Evolutionary conservation across 2,888 invertebrate species (phyloP).

Genomic region (Cinara cedri): DNA sequence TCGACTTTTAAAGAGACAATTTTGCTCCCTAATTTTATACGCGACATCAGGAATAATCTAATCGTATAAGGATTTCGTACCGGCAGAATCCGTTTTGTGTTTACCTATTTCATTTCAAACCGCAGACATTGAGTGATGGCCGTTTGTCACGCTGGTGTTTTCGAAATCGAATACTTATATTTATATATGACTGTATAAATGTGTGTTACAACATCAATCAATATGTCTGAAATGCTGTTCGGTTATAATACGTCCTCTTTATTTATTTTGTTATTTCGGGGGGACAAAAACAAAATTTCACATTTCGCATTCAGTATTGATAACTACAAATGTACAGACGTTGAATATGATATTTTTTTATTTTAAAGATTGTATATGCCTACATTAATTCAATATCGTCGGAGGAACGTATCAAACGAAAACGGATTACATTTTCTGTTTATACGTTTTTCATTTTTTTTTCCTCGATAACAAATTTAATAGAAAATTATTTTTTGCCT

Average conservation of each 20-base stretch:
- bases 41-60: background rate
- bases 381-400: too few relatives aligned
- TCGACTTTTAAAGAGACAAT: constrained; percentile 15
- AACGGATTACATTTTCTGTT: too few relatives aligned
- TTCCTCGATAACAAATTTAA: too few relatives aligned
- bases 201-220: constrained; percentile 43
- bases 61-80: constrained; percentile 25
- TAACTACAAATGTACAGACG: too few relatives aligned
- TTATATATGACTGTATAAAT: constrained; percentile 1
- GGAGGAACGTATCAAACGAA: too few relatives aligned
- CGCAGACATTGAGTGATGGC: constrained; percentile 45
- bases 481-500: too few relatives aligned
- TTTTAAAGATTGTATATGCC: too few relatives aligned
- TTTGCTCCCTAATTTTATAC: constrained; percentile 26
- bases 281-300: constrained; percentile 5
- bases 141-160: constrained; percentile 34
- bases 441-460: too few relatives aligned
- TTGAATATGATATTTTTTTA: too few relatives aligned
- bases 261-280: constrained; percentile 24
- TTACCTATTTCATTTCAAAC: constrained; percentile 12
- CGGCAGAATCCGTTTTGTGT: constrained; percentile 25
- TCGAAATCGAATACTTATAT: constrained; percentile 17
- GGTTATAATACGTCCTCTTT: too few relatives aligned
- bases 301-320: background rate
- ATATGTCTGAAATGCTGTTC: constrained; percentile 38